These are phyloP conservation scores for Prunella strophiata DNA, from an alignment of 2,797 vertebrate species.

Conservation along the genomic window DNA sequence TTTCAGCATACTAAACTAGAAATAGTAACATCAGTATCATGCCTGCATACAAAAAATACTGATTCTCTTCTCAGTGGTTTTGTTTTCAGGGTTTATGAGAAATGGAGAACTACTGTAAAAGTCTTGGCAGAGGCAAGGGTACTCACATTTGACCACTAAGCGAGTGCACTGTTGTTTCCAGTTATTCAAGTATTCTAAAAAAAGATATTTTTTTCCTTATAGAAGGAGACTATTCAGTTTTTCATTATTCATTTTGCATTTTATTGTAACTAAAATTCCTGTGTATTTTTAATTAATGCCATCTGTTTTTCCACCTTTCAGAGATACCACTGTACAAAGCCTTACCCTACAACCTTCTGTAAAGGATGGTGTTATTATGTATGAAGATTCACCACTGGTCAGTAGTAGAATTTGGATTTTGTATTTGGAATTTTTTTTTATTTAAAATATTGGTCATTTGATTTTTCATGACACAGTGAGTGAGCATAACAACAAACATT, in stretches of 20 bases:
- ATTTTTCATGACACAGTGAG: neutral
- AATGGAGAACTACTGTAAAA: neutral
- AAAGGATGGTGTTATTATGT: constrained; percentile 90
- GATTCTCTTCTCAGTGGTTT: neutral
- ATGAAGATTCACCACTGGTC: constrained; percentile 97
- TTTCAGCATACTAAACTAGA: neutral
- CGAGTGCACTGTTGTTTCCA: neutral
- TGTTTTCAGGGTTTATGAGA: neutral
- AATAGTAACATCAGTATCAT: neutral
- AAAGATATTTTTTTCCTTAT: neutral
- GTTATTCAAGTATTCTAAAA: neutral
- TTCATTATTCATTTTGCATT: neutral
- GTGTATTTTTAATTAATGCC: constrained; percentile 13
- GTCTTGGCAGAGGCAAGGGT: neutral
- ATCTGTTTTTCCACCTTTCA: constrained; percentile 62
- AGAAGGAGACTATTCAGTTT: neutral
- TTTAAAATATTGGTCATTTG: neutral
- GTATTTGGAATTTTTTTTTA: neutral
- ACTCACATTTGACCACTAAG: neutral
- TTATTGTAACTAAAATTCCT: neutral
- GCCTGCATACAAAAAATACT: neutral
- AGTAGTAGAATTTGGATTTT: constrained; percentile 70
- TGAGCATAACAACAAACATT: neutral
- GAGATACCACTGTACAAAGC: constrained; percentile 96
- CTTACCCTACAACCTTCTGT: constrained; percentile 96